Evolutionary conservation across 2,113 vertebrate species (phyloP).

Genomic region (Regulus satrapa): DNA sequence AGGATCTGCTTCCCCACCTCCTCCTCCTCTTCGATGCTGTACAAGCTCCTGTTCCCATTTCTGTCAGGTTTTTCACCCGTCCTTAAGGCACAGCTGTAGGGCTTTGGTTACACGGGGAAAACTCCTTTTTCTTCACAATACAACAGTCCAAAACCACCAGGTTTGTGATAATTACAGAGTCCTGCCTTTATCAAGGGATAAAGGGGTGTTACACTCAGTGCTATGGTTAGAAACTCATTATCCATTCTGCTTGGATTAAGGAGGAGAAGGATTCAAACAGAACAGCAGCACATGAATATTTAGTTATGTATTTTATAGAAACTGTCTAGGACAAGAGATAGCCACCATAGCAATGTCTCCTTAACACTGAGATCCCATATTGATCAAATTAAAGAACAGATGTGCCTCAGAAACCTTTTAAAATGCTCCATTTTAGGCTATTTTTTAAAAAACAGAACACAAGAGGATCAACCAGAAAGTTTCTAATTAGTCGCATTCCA

Average conservation of each 20-base stretch:
- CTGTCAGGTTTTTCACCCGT: neutral
- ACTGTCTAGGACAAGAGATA: neutral
- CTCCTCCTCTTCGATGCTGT: neutral
- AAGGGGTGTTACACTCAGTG: neutral
- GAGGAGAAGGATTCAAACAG: neutral
- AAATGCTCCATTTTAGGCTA: neutral
- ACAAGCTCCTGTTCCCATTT: neutral
- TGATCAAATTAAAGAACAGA: neutral
- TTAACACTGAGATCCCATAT: neutral
- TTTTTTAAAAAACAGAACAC: neutral
- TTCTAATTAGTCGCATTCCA: neutral
- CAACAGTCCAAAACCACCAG: fast-evolving
- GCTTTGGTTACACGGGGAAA: neutral
- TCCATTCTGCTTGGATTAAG: neutral
- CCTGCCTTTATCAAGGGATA: neutral
- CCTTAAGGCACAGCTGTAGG: neutral
- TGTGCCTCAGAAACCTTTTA: neutral
- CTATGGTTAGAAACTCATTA: neutral
- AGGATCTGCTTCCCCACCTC: neutral
- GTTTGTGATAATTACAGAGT: neutral
- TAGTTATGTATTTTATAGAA: neutral
- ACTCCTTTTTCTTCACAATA: neutral
- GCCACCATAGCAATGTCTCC: neutral
- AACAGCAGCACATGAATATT: neutral
- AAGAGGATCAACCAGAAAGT: neutral